phyloP scores from a whole-genome alignment of 2,888 invertebrate species.

The Nymphalis c-album region DNA sequence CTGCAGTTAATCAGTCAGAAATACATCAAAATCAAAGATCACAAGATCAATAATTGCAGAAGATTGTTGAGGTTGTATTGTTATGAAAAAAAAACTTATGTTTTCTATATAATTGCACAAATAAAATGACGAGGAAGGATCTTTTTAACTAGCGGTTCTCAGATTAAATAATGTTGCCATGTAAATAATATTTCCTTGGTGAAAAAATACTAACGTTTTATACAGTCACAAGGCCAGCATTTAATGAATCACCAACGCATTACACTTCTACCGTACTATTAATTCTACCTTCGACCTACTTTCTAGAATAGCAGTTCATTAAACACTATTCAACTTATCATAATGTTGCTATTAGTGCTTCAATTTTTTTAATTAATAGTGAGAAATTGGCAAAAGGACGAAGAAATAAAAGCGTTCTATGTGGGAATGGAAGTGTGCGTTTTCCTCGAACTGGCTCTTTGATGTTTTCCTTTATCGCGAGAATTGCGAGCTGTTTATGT shows the following conservation, averaged over 20 bases:
- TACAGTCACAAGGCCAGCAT: neutral
- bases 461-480: slow-evolving; percentile 65
- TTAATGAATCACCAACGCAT: neutral
- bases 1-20: too few species aligned
- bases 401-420: slow-evolving; percentile 32
- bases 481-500: slow-evolving; percentile 63
- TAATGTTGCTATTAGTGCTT: slow-evolving; percentile 73
- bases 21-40: too few species aligned
- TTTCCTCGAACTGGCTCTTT: slow-evolving; percentile 64
- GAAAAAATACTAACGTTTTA: too few species aligned
- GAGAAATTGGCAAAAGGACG: slow-evolving; percentile 32
- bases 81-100: too few species aligned
- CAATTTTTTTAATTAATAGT: slow-evolving; percentile 47
- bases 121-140: too few species aligned
- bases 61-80: too few species aligned
- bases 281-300: slow-evolving; percentile 68
- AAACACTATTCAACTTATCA: slow-evolving; percentile 75
- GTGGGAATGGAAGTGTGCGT: slow-evolving; percentile 54
- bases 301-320: slow-evolving; percentile 75
- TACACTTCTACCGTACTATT: slow-evolving; percentile 55
- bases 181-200: too few species aligned
- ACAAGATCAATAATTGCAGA: too few species aligned
- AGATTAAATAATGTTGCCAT: too few species aligned
- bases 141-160: too few species aligned
- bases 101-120: too few species aligned